These are phyloP conservation scores for Dorcus parallelipipedus DNA, from an alignment of 2,888 invertebrate genomes.

Conservation along the genomic window DNA sequence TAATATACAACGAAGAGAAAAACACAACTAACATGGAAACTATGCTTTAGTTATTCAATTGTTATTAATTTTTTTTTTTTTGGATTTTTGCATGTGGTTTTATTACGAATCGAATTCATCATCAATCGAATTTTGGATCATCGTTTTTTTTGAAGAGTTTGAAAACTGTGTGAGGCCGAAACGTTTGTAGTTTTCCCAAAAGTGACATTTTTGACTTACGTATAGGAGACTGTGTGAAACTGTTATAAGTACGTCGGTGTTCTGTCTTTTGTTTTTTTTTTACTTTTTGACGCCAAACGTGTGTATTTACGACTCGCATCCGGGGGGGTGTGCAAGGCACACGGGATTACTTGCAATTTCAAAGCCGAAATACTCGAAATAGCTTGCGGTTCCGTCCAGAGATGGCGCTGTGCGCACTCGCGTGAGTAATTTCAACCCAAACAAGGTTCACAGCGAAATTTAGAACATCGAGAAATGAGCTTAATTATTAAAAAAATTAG, in stretches of 20 bases:
- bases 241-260: not conserved
- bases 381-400: too few relatives aligned
- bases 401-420: too few relatives aligned
- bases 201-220: slow-evolving; percentile 17
- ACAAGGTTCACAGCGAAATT: too few relatives aligned
- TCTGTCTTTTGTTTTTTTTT: too few relatives aligned
- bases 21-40: slow-evolving; percentile 36
- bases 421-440: too few relatives aligned
- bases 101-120: not conserved
- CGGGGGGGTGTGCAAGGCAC: not conserved
- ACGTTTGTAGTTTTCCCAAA: slow-evolving; percentile 17
- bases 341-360: too few relatives aligned
- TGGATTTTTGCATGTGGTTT: slow-evolving; percentile 5
- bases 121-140: too few relatives aligned
- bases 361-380: too few relatives aligned
- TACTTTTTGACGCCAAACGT: too few relatives aligned
- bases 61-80: not conserved
- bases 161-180: slow-evolving; percentile 9
- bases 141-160: too few relatives aligned
- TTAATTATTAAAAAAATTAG: too few relatives aligned
- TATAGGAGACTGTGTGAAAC: not conserved
- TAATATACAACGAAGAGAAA: slow-evolving; percentile 23
- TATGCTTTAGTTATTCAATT: slow-evolving; percentile 13
- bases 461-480: too few relatives aligned
- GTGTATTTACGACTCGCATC: not conserved